These are phyloP conservation scores for Mastacembelus armatus DNA, from an alignment of 2,797 vertebrate species.

Conservation along the genomic window DNA sequence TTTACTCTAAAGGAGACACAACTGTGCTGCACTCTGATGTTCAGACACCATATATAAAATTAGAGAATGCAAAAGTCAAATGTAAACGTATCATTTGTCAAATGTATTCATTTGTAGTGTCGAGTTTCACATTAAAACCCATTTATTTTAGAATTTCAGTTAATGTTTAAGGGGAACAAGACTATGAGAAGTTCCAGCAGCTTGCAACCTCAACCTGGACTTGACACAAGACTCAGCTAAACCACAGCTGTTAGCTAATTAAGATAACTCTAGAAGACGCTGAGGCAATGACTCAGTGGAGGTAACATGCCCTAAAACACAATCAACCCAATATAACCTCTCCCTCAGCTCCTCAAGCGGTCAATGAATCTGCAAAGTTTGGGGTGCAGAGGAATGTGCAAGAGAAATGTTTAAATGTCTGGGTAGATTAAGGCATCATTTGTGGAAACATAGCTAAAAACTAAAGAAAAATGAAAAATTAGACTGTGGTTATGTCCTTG, in stretches of 20 bases:
- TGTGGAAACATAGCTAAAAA: slow-evolving; percentile 21
- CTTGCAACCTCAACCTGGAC: slow-evolving; percentile 1
- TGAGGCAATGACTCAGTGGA: slow-evolving; percentile 22
- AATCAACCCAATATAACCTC: slow-evolving; percentile 33
- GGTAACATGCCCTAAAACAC: slow-evolving; percentile 5
- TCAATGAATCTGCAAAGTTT: slow-evolving; percentile 19
- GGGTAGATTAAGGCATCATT: slow-evolving; percentile 19
- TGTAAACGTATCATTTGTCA: background rate
- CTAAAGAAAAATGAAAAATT: slow-evolving; percentile 8
- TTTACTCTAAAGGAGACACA: slow-evolving; percentile 54
- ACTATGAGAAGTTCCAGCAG: background rate
- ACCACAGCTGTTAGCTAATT: slow-evolving; percentile 16
- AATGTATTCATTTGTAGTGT: background rate
- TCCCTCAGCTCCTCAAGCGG: slow-evolving; percentile 14
- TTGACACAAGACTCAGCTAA: background rate
- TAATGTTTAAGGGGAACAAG: background rate
- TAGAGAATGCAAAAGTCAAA: background rate
- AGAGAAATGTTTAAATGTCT: slow-evolving; percentile 9
- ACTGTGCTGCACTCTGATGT: background rate
- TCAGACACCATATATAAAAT: slow-evolving; percentile 1
- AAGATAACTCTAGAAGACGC: slow-evolving; percentile 8
- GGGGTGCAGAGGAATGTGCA: slow-evolving; percentile 17
- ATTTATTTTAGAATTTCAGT: background rate
- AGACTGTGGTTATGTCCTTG: slow-evolving; percentile 26
- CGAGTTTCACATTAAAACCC: background rate